Evolutionary conservation across 2,113 vertebrate species (phyloP), one percentile per base, ranked within the genome.

Genomic region (Gadus chalcogrammus): DNA sequence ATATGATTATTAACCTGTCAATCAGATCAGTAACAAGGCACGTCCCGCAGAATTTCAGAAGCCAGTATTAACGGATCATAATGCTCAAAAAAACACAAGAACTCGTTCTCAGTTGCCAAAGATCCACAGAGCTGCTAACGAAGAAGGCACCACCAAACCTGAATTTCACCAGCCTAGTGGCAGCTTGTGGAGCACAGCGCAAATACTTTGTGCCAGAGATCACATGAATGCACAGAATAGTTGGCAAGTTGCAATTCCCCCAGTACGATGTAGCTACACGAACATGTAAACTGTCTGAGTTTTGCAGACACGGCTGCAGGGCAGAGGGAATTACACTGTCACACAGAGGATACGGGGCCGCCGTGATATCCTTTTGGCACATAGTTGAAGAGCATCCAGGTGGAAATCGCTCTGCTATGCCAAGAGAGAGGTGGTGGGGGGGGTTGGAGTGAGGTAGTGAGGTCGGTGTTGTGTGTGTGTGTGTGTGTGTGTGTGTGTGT

Each of bases 281-380:
- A 94, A 94, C 91, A 94, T 95, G 93, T 94, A 95, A 96, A 95
- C 93, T 94, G 93, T 88, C 92, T 94, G 90, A 94, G 91, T 94
- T 94, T 95, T 93, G 92, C 93, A 97, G 94, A 98, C 95, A 93
- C 90, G 85, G 95, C 96, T 91, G 90, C 84, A 85, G 94, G 96
- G 95, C 92, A 94, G 88, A 92, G 92, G 92, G 95, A 97, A 96
- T 96, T 95, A 95, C 92, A 92, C 93, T 95, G 95, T 95, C 94
- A 93, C 93, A 86, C 85, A 88, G 90, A 93, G 95, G 93, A 95
- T 95, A 92, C 94, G 93, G 93, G 93, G 88, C 85, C 92, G 91
- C 92, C 91, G 86, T 93, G 94, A 91, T 94, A 94, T 94, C 85
- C 85, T 91, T 88, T 89, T 95, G 94, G 95, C 93, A 95, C 93